Conservation (phyloP, 2,888 invertebrate genomes). For the Dilophus febrilis region DNA sequence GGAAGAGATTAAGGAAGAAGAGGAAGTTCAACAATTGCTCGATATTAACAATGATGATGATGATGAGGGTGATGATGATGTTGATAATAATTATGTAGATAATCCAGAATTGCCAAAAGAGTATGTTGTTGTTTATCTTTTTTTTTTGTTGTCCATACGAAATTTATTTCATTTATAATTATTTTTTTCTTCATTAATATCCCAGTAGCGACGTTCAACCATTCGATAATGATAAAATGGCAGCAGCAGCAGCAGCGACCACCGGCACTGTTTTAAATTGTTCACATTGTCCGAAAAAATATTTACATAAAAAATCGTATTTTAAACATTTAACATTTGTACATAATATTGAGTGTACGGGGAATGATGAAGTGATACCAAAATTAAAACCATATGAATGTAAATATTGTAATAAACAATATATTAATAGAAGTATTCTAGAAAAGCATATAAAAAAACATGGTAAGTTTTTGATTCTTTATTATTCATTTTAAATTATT, state of each 20-base stretch:
- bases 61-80: background rate
- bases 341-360: slow-evolving; percentile 2
- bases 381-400: slow-evolving; percentile 17
- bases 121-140: too few relatives aligned
- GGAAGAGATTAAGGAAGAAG: too few relatives aligned
- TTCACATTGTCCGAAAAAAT: background rate
- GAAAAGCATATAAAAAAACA: slow-evolving; percentile 23
- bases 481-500: background rate
- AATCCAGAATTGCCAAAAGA: too few relatives aligned
- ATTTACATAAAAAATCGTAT: background rate
- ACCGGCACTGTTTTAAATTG: too few relatives aligned
- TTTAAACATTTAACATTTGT: slow-evolving; percentile 1
- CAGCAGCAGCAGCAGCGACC: too few relatives aligned
- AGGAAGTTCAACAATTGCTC: background rate
- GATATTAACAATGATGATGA: background rate
- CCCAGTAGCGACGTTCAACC: too few relatives aligned
- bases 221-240: too few relatives aligned
- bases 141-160: too few relatives aligned
- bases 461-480: slow-evolving; percentile 13
- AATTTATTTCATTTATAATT: too few relatives aligned
- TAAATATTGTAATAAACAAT: slow-evolving; percentile 23
- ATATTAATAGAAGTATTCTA: slow-evolving; percentile 21
- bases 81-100: background rate
- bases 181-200: too few relatives aligned
- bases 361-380: too few relatives aligned